These are phyloP conservation scores for Channallabes apus DNA, from an alignment of 2,797 vertebrate species.

Conservation along the genomic window DNA sequence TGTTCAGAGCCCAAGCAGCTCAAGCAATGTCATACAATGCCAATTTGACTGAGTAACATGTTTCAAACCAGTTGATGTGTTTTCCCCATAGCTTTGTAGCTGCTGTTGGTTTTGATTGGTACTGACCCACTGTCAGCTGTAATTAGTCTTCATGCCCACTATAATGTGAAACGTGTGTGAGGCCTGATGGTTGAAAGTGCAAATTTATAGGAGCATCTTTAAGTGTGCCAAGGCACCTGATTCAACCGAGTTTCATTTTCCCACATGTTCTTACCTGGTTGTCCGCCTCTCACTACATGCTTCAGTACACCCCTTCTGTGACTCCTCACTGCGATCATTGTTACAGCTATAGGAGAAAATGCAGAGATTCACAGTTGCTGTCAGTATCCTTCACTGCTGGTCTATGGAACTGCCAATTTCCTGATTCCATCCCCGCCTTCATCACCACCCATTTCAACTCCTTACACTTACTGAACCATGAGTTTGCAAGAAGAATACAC, in stretches of 20 bases:
- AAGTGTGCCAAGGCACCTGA: not conserved
- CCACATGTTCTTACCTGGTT: not conserved
- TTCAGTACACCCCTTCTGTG: not conserved
- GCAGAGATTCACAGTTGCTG: conserved; percentile 4
- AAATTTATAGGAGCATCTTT: not conserved
- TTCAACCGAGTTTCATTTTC: not conserved
- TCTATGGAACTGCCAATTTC: conserved; percentile 11
- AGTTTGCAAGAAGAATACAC: not conserved
- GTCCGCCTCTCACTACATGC: conserved; percentile 1
- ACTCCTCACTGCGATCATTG: not conserved
- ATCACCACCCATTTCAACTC: conserved; percentile 7
- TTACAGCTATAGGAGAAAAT: not conserved
- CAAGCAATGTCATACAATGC: not conserved
- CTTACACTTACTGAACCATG: not conserved
- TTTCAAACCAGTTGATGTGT: conserved; percentile 4
- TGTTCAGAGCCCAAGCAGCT: not conserved
- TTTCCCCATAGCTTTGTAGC: not conserved
- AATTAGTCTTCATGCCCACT: not conserved
- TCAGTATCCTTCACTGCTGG: conserved; percentile 11
- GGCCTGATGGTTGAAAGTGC: not conserved
- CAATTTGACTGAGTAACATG: not conserved
- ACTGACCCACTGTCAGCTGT: not conserved
- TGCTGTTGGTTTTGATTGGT: conserved; percentile 1
- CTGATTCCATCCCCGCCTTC: not conserved
- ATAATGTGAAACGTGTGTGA: not conserved